Evolutionary conservation across 2,797 vertebrate genomes (phyloP), one percentile per base, ranked within the genome.

Genomic region (Malacoraja senta): DNA sequence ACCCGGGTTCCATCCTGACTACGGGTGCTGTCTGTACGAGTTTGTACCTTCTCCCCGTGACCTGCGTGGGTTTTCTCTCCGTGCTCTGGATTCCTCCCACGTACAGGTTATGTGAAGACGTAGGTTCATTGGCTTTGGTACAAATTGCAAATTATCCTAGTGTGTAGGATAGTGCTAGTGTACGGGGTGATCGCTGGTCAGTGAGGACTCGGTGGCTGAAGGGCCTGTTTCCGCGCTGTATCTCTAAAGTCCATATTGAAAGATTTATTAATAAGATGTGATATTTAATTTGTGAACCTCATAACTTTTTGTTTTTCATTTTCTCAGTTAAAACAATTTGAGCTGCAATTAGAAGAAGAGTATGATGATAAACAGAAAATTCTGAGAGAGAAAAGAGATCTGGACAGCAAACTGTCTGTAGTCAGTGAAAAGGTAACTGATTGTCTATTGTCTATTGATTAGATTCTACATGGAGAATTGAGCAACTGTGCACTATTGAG

Each of bases 301-400:
- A 88, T 88, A 68, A 19, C 6, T 3, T 81, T 93, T 8, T 83
- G 21, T 8, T 74, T 90, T 29, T 76, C 76, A 94, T 90, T 94
- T 94, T 92, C 0, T 9, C 95, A 99, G 98, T 95, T 99, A 94
- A 99, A 98, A 94, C 98, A 99, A 95, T 98, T 99, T 96, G 99
- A 99, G 94, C 96, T 98, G 86, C 98, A 99, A 96, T 96, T 99
- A 32, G 99, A 99, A 94, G 99, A 99, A 93, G 98, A 99, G 93
- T 99, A 99, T 0, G 98, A 99, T 93, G 98, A 99, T 93, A 99
- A 99, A 95, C 99, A 99, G 96, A 99, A 99, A 96, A 98, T 99
- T 81, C 96, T 99, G 83, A 97, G 97, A 38, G 98, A 99, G 95
- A 98, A 97, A 95, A 96, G 98, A 94, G 99, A 99, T 77, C 95